Evolutionary conservation across 2,797 vertebrate species (phyloP).

Genomic region (Alcedo atthis): DNA sequence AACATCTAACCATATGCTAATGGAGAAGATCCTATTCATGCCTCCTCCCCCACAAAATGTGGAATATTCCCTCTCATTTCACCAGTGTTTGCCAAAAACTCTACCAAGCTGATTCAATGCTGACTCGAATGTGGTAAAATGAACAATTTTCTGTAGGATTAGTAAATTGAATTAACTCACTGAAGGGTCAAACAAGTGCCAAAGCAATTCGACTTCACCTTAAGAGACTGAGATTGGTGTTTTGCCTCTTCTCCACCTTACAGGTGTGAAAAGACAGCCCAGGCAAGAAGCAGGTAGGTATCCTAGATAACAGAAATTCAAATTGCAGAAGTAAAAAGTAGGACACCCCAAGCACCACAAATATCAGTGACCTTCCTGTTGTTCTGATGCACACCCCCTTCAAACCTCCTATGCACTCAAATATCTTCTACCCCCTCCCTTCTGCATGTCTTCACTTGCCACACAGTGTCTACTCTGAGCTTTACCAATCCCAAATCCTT

Average conservation of each 20-base stretch:
- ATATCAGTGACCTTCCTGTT: neutral
- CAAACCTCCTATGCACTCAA: neutral
- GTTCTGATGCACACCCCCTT: neutral
- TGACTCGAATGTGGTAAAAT: neutral
- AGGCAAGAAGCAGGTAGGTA: neutral
- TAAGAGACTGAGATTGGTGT: neutral
- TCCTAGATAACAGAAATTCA: neutral
- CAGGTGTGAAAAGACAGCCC: neutral
- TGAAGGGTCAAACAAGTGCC: neutral
- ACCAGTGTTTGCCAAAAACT: neutral
- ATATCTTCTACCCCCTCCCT: neutral
- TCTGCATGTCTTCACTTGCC: neutral
- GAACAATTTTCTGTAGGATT: conserved; percentile 16
- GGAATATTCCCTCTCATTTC: conserved; percentile 13
- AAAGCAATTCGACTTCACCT: neutral
- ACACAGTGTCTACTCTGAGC: neutral
- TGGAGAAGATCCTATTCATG: neutral
- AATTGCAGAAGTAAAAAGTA: neutral
- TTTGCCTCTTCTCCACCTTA: neutral
- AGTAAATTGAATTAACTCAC: neutral
- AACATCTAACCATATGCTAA: conserved; percentile 28
- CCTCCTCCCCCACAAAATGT: conserved; percentile 22
- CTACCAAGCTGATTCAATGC: neutral
- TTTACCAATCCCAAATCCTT: neutral
- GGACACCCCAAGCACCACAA: fast-evolving